Conservation (phyloP, 2,888 invertebrate species). For the Cryptus viduatorius region DNA sequence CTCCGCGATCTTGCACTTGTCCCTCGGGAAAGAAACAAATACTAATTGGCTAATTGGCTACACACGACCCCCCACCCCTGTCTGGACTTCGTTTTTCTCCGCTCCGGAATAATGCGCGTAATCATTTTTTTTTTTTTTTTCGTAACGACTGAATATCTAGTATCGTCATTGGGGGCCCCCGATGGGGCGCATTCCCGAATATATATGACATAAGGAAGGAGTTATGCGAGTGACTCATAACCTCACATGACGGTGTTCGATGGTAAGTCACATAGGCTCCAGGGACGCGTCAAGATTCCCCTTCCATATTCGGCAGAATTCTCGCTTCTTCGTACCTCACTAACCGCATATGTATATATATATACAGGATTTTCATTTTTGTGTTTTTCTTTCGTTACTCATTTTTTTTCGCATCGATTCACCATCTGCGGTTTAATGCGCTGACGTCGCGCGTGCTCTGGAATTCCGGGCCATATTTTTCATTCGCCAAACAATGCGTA, state of each 20-base stretch:
- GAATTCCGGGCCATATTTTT: constrained; percentile 52
- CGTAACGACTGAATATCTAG: neutral
- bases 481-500: constrained; percentile 10
- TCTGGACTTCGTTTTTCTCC: neutral
- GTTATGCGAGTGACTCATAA: constrained; percentile 69
- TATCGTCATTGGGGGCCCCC: constrained; percentile 11
- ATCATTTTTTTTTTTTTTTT: neutral
- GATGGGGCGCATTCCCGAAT: constrained; percentile 33
- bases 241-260: constrained; percentile 54
- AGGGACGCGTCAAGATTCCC: constrained; percentile 57
- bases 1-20: constrained; percentile 9
- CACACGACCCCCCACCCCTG: too few species aligned
- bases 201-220: constrained; percentile 77
- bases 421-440: constrained; percentile 62
- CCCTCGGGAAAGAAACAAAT: neutral
- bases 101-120: neutral
- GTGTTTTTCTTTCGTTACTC: neutral
- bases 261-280: constrained; percentile 30
- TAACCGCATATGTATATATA: neutral
- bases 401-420: constrained; percentile 42
- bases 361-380: neutral
- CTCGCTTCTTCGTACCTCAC: constrained; percentile 21
- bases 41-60: neutral
- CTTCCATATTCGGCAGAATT: constrained; percentile 65
- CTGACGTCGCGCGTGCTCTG: constrained; percentile 56